Evolutionary conservation across 2,797 vertebrate genomes (phyloP), one percentile per base, ranked within the genome.

Genomic region (Premnoplex brunnescens): DNA sequence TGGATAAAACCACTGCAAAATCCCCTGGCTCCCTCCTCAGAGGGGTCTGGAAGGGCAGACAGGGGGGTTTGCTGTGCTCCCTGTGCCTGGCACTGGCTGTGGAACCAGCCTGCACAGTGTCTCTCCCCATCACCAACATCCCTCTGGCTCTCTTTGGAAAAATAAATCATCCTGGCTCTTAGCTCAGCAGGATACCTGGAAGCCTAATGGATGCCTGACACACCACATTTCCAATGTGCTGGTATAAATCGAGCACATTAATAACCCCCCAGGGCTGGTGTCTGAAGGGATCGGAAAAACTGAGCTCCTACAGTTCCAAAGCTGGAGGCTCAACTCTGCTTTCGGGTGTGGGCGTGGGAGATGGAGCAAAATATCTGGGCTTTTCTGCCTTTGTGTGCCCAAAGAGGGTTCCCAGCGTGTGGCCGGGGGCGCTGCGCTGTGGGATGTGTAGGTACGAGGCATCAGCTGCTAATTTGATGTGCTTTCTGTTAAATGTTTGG

Each of bases 51-150:
- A 10, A 0, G 24, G 39, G 12, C 30, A 46, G n/a, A 2, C 3
- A 21, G 36, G 69, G 46, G 21, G 8, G 17, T 2, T 76, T 37
- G 4, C 32, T 48, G 58, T 85, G 44, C 43, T 66, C 16, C 39
- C 55, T 7, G 60, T 60, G 32, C 14, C n/a, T 17, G 24, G 14
- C 18, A 4, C 52, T 10, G 46, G 9, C 48, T 32, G 26, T 10
- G 71, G 80, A 37, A 46, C 26, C n/a, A 3, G 43, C 0, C 0
- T 6, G 15, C 10, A 2, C 16, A 0, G 36, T 5, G 72, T 44
- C 72, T 85, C 39, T 44, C 41, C 44, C 14, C 19, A 1, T 3
- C 60, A 27, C 64, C 22, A 20, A 4, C 24, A 19, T 55, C 48
- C 73, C 43, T 3, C 14, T 37, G 1, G 0, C 28, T 62, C 44